phyloP scores from a whole-genome alignment of 2,797 vertebrate species.

The Ara ararauna region DNA sequence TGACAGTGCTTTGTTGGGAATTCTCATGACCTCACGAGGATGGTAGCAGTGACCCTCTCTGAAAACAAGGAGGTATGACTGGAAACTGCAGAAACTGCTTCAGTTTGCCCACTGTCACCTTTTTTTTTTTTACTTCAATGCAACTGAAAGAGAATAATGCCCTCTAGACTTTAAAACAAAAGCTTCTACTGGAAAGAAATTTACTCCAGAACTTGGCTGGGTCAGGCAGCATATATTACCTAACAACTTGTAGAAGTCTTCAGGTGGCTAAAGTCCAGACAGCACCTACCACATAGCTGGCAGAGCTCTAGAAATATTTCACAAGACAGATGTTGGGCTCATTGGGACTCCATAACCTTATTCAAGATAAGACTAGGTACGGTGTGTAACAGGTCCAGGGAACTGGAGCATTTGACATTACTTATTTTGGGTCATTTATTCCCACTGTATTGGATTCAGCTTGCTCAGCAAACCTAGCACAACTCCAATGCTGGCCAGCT shows the following conservation, averaged over 20 bases:
- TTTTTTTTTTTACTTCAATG: neutral
- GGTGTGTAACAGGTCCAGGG: accelerated
- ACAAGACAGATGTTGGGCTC: neutral
- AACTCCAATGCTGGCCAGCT: neutral
- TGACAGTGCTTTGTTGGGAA: neutral
- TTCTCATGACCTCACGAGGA: neutral
- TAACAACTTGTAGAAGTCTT: neutral
- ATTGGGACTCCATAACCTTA: neutral
- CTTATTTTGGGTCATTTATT: neutral
- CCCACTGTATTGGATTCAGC: neutral
- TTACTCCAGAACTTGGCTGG: neutral
- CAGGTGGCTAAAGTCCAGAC: neutral
- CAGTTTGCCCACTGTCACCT: neutral
- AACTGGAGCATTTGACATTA: neutral
- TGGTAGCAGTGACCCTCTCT: neutral
- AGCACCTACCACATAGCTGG: neutral
- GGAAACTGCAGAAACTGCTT: neutral
- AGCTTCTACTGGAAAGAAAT: neutral
- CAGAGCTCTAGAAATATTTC: neutral
- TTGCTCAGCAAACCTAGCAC: neutral
- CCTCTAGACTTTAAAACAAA: neutral
- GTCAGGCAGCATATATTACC: neutral
- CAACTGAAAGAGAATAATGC: neutral
- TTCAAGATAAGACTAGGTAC: neutral
- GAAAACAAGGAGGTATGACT: neutral